Conservation (phyloP, 2,888 invertebrate species). For the Drosophila affinis region DNA sequence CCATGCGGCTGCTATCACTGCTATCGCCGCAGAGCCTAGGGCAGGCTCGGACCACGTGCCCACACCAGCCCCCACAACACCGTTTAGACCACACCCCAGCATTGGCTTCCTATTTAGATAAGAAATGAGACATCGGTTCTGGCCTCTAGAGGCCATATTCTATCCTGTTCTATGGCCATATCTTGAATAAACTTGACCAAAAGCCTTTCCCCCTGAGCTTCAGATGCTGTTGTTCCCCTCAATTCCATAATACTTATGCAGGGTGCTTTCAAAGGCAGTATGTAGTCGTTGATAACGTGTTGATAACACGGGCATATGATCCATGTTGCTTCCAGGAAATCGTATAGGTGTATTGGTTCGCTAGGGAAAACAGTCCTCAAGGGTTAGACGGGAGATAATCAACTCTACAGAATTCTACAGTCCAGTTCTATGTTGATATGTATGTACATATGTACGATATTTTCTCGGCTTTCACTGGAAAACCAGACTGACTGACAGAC, state of each 20-base stretch:
- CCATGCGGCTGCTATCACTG: background rate
- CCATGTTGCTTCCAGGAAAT: background rate
- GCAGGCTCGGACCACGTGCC: conserved; percentile 40
- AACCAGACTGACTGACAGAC: background rate
- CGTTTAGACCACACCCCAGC: too few species aligned
- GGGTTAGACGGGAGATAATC: too few species aligned
- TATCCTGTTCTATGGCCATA: background rate
- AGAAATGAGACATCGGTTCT: background rate
- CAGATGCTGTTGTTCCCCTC: conserved; percentile 5
- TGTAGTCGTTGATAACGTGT: conserved; percentile 25
- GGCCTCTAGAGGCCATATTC: background rate
- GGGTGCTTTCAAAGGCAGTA: background rate
- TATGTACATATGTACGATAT: background rate
- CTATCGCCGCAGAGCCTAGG: background rate
- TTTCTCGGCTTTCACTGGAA: conserved; percentile 22
- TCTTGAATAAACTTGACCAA: conserved; percentile 4
- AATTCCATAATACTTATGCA: background rate
- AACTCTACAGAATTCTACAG: background rate
- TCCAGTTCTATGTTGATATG: background rate
- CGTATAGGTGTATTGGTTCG: too few species aligned
- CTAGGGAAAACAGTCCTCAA: too few species aligned
- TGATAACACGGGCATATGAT: conserved; percentile 14
- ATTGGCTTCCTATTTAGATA: conserved; percentile 45
- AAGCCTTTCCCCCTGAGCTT: conserved; percentile 10
- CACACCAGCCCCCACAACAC: background rate